Evolutionary conservation across 1,140 invertebrate species (phyloP).

Genomic region (Drosophila sulfurigaster): DNA sequence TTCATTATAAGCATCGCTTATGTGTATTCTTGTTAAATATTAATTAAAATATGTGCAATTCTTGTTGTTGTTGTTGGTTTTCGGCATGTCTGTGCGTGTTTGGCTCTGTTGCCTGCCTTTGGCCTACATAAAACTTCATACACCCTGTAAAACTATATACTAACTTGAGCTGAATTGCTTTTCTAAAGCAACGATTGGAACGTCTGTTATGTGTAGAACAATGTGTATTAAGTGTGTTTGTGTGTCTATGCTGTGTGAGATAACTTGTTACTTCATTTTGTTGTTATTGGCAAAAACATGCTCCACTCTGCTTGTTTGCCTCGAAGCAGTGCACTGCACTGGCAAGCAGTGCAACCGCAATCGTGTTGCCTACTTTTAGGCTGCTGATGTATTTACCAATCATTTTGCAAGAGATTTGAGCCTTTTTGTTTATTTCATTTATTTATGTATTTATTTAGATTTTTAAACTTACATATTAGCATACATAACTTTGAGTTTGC

Average conservation of each 20-base stretch:
- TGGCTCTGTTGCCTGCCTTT: slow-evolving; percentile 1
- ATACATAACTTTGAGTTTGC: slow-evolving; percentile 73
- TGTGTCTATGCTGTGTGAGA: background rate
- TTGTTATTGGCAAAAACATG: background rate
- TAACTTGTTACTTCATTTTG: background rate
- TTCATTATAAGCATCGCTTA: slow-evolving; percentile 68
- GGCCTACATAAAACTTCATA: slow-evolving; percentile 5
- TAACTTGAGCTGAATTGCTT: slow-evolving; percentile 3
- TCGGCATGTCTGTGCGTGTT: slow-evolving; percentile 14
- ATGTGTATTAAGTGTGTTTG: background rate
- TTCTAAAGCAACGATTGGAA: background rate
- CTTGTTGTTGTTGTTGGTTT: slow-evolving; percentile 35
- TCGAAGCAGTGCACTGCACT: background rate
- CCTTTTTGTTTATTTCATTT: slow-evolving; percentile 43
- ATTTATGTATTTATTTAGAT: slow-evolving; percentile 65
- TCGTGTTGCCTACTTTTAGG: slow-evolving; percentile 6
- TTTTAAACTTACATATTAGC: slow-evolving; percentile 73
- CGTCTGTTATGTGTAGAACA: background rate
- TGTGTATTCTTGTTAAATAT: slow-evolving; percentile 73
- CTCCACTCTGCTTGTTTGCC: no score
- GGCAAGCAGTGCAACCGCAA: slow-evolving; percentile 4
- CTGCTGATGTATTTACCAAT: slow-evolving; percentile 12
- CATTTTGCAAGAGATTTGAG: slow-evolving; percentile 20
- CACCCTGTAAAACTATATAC: slow-evolving; percentile 11
- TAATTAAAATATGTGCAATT: slow-evolving; percentile 69